A percentile compares a stretch with the other conserved stretches of the same genome.
These are phyloP conservation scores for Falcaria lacertinaria DNA, from an alignment of 2,888 invertebrate species.

Conservation along the genomic window DNA sequence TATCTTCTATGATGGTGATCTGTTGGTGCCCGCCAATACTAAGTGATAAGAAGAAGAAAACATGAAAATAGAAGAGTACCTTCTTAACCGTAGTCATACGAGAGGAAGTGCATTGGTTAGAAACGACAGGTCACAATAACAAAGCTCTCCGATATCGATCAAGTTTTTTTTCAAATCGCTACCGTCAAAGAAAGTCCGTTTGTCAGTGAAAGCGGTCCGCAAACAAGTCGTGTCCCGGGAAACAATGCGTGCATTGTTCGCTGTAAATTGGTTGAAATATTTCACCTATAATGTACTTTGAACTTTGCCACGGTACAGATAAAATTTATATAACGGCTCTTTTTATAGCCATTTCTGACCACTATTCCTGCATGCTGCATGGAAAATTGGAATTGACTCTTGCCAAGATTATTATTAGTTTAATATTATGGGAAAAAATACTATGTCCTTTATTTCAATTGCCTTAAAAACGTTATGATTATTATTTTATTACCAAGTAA, in stretches of 20 bases:
- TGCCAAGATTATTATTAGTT: too few relatives aligned
- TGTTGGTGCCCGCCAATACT: neutral
- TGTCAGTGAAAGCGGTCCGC: constrained; percentile 59
- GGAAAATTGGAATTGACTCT: neutral
- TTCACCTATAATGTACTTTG: constrained; percentile 38
- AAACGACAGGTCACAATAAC: constrained; percentile 21
- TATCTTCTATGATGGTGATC: constrained; percentile 3
- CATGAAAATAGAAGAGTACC: neutral
- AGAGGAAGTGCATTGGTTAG: neutral
- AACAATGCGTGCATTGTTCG: constrained; percentile 75
- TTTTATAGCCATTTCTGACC: constrained; percentile 1
- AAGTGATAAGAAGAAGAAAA: neutral
- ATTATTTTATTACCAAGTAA: too few relatives aligned
- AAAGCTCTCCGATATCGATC: constrained; percentile 60
- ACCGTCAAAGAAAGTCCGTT: constrained; percentile 60
- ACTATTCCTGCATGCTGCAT: neutral
- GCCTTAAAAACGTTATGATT: too few relatives aligned
- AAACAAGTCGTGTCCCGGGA: constrained; percentile 59
- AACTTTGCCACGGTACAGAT: constrained; percentile 35
- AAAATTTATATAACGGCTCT: constrained; percentile 22
- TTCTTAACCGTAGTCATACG: neutral
- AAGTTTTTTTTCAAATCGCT: constrained; percentile 48
- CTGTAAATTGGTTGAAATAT: constrained; percentile 61
- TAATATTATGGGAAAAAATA: too few relatives aligned
- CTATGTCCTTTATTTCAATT: too few relatives aligned